A percentile compares a stretch with the other conserved stretches of the same genome.
phyloP scores from a whole-genome alignment of 2,888 invertebrate genomes.

The Andrena chrysosceles region DNA sequence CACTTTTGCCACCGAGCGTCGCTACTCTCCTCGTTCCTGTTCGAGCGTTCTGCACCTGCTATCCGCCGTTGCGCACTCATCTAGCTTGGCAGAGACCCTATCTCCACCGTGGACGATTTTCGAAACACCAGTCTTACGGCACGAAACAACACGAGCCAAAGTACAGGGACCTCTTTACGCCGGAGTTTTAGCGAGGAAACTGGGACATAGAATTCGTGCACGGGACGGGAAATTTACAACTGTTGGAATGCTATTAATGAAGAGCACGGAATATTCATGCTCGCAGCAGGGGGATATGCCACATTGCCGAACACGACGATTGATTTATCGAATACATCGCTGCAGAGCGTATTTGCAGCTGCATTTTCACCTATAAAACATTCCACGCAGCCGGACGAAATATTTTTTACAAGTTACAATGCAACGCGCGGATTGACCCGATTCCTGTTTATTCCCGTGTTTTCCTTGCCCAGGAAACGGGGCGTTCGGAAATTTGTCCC shows the following conservation, averaged over 20 bases:
- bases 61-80: constrained; percentile 18
- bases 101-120: constrained; percentile 9
- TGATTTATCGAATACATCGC: not conserved
- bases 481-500: not conserved
- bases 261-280: not conserved
- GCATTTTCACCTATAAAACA: not conserved
- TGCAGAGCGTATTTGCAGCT: not conserved
- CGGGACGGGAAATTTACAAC: constrained; percentile 6
- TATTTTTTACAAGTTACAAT: not conserved
- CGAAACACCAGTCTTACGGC: constrained; percentile 6
- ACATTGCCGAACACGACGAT: not conserved
- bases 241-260: constrained; percentile 9
- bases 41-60: constrained; percentile 22
- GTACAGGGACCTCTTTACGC: not conserved
- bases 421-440: constrained; percentile 10
- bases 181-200: constrained; percentile 11
- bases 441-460: constrained; percentile 23
- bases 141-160: constrained; percentile 8
- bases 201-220: not conserved
- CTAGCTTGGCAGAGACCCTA: not conserved
- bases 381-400: not conserved
- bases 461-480: constrained; percentile 12
- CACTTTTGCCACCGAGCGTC: not conserved
- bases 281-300: not conserved
- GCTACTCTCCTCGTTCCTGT: not conserved